These are phyloP conservation scores for Poeciliopsis retropinna DNA, from an alignment of 2,113 vertebrate genomes.

Conservation along the genomic window DNA sequence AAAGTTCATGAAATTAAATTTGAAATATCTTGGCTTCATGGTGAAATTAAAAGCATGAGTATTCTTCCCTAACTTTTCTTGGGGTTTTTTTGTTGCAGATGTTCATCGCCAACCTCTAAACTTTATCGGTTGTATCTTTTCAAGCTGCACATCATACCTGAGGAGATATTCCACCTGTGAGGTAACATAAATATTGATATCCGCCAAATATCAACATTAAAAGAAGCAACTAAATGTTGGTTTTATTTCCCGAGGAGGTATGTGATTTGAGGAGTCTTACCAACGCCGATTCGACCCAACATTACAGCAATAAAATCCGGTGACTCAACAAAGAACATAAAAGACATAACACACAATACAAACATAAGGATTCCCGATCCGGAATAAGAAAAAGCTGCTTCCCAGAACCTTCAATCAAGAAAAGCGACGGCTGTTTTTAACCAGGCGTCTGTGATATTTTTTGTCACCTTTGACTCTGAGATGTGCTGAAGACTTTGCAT, in stretches of 20 bases:
- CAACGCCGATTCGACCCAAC: neutral
- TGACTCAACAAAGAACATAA: neutral
- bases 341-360: neutral
- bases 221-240: neutral
- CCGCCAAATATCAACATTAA: neutral
- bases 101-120: neutral
- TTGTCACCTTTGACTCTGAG: slow-evolving; percentile 94
- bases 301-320: neutral
- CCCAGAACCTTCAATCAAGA: neutral
- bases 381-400: neutral
- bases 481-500: slow-evolving; percentile 92
- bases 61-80: too few relatives aligned
- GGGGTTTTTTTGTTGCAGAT: neutral
- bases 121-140: neutral
- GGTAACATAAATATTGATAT: neutral
- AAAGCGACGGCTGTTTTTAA: neutral
- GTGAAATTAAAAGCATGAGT: neutral
- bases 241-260: too few relatives aligned
- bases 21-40: neutral
- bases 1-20: neutral
- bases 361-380: neutral
- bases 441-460: neutral
- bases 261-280: neutral
- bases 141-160: neutral
- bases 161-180: neutral